A percentile compares a stretch with the other conserved stretches of the same genome.
These are phyloP conservation scores for Poeciliopsis presidionis DNA, from an alignment of 2,797 vertebrate genomes.

Conservation along the genomic window DNA sequence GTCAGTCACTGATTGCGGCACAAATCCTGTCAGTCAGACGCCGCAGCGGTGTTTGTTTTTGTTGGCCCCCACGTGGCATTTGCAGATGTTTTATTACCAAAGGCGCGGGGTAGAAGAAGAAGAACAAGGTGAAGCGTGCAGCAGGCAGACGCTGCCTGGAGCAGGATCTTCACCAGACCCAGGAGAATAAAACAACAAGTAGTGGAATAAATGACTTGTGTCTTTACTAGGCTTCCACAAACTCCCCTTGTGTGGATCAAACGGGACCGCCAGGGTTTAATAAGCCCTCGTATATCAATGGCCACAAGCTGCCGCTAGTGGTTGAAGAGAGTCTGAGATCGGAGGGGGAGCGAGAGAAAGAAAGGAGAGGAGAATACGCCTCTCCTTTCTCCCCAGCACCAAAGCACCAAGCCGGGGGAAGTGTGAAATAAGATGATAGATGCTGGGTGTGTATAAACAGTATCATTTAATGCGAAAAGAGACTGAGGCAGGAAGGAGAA, in stretches of 20 bases:
- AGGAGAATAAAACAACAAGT: conserved; percentile 68
- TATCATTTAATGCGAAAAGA: conserved; percentile 73
- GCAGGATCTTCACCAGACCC: conserved; percentile 66
- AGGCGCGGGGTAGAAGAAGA: conserved; percentile 24
- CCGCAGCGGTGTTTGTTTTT: conserved; percentile 65
- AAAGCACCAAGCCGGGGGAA: conserved; percentile 75
- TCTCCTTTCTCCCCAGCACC: conserved; percentile 75
- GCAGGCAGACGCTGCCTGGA: conserved; percentile 56
- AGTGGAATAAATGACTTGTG: conserved; percentile 71
- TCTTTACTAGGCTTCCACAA: conserved; percentile 65
- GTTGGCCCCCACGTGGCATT: conserved; percentile 49
- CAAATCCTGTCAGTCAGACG: conserved; percentile 46
- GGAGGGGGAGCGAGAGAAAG: conserved; percentile 54
- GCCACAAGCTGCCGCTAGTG: conserved; percentile 69
- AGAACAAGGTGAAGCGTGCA: conserved; percentile 42
- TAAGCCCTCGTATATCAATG: conserved; percentile 72
- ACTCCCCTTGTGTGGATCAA: conserved; percentile 63
- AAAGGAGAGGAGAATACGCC: conserved; percentile 56
- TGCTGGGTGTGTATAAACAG: conserved; percentile 79
- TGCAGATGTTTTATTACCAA: conserved; percentile 58
- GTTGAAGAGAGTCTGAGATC: conserved; percentile 57
- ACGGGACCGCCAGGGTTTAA: conserved; percentile 68
- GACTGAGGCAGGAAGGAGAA: conserved; percentile 64
- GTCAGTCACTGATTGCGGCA: conserved; percentile 49
- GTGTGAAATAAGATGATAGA: conserved; percentile 81